phyloP scores from a whole-genome alignment of 2,888 invertebrate species.

The Conchocele bisecta region DNA sequence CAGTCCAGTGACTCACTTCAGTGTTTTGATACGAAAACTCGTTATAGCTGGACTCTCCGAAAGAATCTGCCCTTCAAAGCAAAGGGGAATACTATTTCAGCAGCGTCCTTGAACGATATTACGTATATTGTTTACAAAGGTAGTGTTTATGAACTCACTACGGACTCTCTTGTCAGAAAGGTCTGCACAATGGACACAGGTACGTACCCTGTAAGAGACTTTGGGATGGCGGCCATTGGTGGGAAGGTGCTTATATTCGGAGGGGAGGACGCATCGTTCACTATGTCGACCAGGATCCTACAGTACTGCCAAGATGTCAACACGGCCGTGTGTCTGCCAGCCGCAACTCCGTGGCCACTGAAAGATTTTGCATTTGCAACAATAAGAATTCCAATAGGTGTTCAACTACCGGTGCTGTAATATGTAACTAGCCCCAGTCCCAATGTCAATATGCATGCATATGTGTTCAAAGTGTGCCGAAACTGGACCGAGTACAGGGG shows the following conservation, averaged over 20 bases:
- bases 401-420: too few relatives aligned
- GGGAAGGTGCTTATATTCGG: conserved; percentile 42
- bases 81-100: conserved; percentile 25
- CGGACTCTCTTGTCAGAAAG: not conserved
- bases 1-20: conserved; percentile 30
- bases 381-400: conserved; percentile 22
- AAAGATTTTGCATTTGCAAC: conserved; percentile 28
- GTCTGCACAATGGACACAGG: not conserved
- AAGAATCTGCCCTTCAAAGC: conserved; percentile 33
- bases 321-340: conserved; percentile 21
- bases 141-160: conserved; percentile 23
- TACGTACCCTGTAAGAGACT: conserved; percentile 23
- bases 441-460: too few relatives aligned
- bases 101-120: conserved; percentile 3
- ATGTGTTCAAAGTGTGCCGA: too few relatives aligned
- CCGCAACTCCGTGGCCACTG: conserved; percentile 26
- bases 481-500: too few relatives aligned
- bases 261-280: conserved; percentile 46
- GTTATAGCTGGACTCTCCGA: conserved; percentile 23
- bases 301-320: conserved; percentile 25
- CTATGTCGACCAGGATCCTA: conserved; percentile 7
- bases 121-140: conserved; percentile 37
- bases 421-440: too few relatives aligned
- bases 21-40: conserved; percentile 34
- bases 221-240: conserved; percentile 32